A percentile compares a stretch with the other conserved stretches of the same genome.
These are phyloP conservation scores for Himalopsyche phryganea DNA, from an alignment of 1,140 invertebrate genomes.

Conservation along the genomic window DNA sequence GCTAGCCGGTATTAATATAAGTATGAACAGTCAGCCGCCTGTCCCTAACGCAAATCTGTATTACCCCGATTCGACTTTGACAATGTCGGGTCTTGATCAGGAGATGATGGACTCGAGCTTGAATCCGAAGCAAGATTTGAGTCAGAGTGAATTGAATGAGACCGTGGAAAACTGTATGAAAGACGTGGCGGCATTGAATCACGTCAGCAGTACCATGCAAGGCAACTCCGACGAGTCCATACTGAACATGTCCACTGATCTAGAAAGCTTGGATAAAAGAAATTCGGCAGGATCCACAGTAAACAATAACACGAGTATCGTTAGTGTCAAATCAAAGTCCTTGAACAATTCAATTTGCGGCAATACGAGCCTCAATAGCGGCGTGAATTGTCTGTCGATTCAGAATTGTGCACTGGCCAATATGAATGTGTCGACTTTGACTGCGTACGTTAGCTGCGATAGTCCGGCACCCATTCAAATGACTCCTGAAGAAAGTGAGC, in stretches of 20 bases:
- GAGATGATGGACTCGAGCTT: slow-evolving; percentile 52
- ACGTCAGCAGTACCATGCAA: no score
- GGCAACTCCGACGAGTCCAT: no score
- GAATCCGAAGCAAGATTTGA: slow-evolving; percentile 14
- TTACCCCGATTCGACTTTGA: slow-evolving; percentile 52
- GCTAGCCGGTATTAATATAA: slow-evolving; percentile 49
- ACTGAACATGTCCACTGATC: no score
- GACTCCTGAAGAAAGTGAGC: slow-evolving; percentile 69
- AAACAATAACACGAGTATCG: neutral
- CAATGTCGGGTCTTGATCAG: slow-evolving; percentile 56
- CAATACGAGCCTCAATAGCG: slow-evolving; percentile 2
- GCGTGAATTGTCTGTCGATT: neutral
- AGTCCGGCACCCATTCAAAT: slow-evolving; percentile 73
- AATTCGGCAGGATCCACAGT: neutral
- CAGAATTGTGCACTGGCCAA: slow-evolving; percentile 5
- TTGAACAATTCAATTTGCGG: no score
- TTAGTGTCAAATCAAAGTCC: no score
- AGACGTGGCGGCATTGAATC: no score
- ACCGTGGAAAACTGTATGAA: no score
- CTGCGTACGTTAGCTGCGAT: slow-evolving; percentile 66
- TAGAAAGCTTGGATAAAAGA: neutral
- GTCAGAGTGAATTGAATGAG: no score
- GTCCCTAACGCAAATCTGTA: slow-evolving; percentile 43
- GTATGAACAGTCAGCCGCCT: slow-evolving; percentile 18
- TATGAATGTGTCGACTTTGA: slow-evolving; percentile 42